Base-by-base conservation (phyloP, 2,888 invertebrate species). In the Tiphia femorata region DNA sequence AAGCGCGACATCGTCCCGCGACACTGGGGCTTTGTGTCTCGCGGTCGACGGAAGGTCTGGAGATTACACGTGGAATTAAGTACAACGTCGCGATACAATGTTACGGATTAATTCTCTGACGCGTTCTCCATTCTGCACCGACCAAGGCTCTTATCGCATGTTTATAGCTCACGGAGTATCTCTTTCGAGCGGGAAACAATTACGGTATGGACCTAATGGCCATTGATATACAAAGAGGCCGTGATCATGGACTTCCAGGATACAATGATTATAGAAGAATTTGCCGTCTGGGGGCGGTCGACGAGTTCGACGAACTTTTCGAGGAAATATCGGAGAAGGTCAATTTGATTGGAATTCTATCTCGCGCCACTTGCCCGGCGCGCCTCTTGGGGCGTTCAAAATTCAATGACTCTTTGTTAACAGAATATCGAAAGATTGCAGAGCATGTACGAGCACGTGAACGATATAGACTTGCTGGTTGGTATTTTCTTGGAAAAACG, bases 351-450 rank as follows among this genome's bases (percentile, higher is more conserved):
- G n/a, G n/a, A n/a, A n/a, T n/a, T n/a, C n/a, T n/a, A n/a, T n/a
- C n/a, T n/a, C n/a, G n/a, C n/a, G n/a, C n/a, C n/a, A n/a, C n/a
- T n/a, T n/a, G n/a, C n/a, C n/a, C n/a, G n/a, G n/a, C n/a, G n/a
- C n/a, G n/a, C n/a, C n/a, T n/a, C n/a, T n/a, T n/a, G n/a, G n/a
- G n/a, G n/a, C n/a, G n/a, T n/a, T n/a, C n/a, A n/a, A n/a, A n/a
- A n/a, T n/a, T n/a, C n/a, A n/a, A n/a, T n/a, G n/a, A n/a, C n/a
- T n/a, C n/a, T n/a, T n/a, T n/a, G n/a, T n/a, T n/a, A n/a, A n/a
- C 78, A 92, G 91, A 89, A 90, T 71, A 88, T 94, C 29, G 84
- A 87, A 54, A 87, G 88, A 60, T 84, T 95, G 7, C 83, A 88
- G 57, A 76, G 84, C 0, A 76, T 93, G 0, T 84, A 84, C 73